Conservation (phyloP, 2,113 vertebrate species). For the Rhynchomys soricoides region DNA sequence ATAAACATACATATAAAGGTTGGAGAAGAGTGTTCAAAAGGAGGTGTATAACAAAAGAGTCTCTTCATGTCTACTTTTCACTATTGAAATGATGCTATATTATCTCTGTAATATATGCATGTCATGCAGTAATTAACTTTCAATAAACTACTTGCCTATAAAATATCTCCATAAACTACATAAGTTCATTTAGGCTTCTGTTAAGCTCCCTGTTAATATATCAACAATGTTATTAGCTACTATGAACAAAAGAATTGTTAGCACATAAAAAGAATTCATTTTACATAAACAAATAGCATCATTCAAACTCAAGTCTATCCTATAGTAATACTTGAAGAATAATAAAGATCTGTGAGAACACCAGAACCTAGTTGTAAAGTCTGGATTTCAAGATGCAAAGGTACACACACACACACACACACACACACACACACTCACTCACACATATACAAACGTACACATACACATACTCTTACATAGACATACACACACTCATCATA, state of each 20-base stretch:
- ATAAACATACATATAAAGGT: constrained; percentile 43
- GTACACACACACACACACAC: neutral
- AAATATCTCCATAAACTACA: constrained; percentile 57
- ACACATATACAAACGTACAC: neutral
- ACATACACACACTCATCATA: neutral
- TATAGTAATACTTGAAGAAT: constrained; percentile 25
- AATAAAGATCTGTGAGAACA: constrained; percentile 67
- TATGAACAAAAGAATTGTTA: constrained; percentile 69
- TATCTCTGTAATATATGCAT: constrained; percentile 10
- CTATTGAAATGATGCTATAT: neutral
- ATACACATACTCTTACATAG: neutral
- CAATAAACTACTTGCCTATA: constrained; percentile 45
- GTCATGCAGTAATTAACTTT: constrained; percentile 12
- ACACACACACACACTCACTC: neutral
- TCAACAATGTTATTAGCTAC: constrained; percentile 52
- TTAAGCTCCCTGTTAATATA: constrained; percentile 43
- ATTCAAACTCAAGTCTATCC: constrained; percentile 72
- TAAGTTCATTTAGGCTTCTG: constrained; percentile 26
- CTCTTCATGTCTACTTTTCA: constrained; percentile 30
- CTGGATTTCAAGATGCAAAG: constrained; percentile 66
- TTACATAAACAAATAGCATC: constrained; percentile 67
- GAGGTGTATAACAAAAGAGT: constrained; percentile 1
- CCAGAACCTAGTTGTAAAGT: constrained; percentile 75
- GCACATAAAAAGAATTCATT: constrained; percentile 69
- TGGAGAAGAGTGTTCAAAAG: constrained; percentile 17